Evolutionary conservation across 1,140 invertebrate genomes (phyloP).

Genomic region (Ceratosolen fusciceps): DNA sequence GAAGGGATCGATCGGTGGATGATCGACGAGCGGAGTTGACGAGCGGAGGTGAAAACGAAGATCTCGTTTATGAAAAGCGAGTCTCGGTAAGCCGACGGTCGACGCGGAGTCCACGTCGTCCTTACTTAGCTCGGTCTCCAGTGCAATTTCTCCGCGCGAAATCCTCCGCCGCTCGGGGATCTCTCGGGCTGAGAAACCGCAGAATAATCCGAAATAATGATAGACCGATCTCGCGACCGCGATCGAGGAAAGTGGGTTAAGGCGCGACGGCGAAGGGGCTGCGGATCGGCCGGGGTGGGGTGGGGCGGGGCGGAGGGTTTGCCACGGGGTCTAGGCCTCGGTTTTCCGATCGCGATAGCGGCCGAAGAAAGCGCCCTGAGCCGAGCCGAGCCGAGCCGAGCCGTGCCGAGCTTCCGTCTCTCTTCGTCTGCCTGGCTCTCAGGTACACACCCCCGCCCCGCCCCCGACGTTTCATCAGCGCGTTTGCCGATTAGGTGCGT

Average conservation of each 20-base stretch:
- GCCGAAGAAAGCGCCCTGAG: conserved; percentile 20
- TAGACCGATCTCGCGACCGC: background rate
- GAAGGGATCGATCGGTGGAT: too few species aligned
- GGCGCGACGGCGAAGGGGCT: conserved; percentile 25
- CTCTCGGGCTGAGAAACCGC: background rate
- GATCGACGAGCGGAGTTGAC: too few species aligned
- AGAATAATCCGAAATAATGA: conserved; percentile 32
- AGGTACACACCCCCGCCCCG: background rate
- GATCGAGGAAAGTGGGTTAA: conserved; percentile 41
- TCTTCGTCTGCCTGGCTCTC: background rate
- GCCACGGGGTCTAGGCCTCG: conserved; percentile 31
- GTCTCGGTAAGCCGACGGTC: too few species aligned
- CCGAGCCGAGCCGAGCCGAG: background rate
- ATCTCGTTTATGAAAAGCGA: too few species aligned
- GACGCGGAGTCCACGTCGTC: too few species aligned
- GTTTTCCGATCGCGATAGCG: conserved; percentile 23
- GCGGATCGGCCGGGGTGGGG: too few species aligned
- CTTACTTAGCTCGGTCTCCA: background rate
- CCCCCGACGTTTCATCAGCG: too few species aligned
- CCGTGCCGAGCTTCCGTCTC: background rate
- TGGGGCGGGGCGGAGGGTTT: conserved; percentile 34
- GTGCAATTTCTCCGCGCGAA: conserved; percentile 14
- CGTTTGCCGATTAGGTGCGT: too few species aligned
- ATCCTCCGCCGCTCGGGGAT: background rate
- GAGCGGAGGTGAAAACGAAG: too few species aligned